Evolutionary conservation across 2,888 invertebrate species (phyloP).

Genomic region (Brachyopa scutellaris): DNA sequence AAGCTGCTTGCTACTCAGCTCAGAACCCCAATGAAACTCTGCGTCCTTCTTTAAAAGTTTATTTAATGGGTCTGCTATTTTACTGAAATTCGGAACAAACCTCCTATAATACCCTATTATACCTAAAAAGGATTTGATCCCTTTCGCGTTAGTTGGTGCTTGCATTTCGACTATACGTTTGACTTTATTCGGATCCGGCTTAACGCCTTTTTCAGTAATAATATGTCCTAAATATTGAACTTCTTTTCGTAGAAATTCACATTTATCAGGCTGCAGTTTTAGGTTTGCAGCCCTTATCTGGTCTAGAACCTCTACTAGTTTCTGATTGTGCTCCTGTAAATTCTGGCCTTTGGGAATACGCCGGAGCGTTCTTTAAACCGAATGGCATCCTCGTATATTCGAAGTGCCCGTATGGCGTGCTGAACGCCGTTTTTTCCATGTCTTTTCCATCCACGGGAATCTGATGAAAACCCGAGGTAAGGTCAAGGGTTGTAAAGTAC

Average conservation of each 20-base stretch:
- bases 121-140: conserved; percentile 54
- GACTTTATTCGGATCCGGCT: too few species aligned
- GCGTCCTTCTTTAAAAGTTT: conserved; percentile 63
- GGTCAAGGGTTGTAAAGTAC: background rate
- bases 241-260: too few species aligned
- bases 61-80: conserved; percentile 63
- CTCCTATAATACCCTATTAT: conserved; percentile 72
- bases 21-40: conserved; percentile 54
- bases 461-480: background rate
- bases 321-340: too few species aligned
- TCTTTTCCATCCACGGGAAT: background rate
- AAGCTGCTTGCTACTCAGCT: conserved; percentile 19
- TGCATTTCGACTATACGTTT: too few species aligned
- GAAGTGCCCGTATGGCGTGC: background rate
- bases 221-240: too few species aligned
- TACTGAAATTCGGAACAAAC: conserved; percentile 72
- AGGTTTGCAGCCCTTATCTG: too few species aligned
- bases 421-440: background rate
- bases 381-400: background rate
- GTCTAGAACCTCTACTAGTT: too few species aligned
- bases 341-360: background rate
- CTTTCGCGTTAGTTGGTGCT: background rate
- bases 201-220: too few species aligned
- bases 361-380: background rate
- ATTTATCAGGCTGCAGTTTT: too few species aligned